Percentiles rank a stretch among this genome's conserved stretches.
These are phyloP conservation scores for Cyanoliseus patagonus DNA, from an alignment of 2,113 vertebrate genomes.

Conservation along the genomic window DNA sequence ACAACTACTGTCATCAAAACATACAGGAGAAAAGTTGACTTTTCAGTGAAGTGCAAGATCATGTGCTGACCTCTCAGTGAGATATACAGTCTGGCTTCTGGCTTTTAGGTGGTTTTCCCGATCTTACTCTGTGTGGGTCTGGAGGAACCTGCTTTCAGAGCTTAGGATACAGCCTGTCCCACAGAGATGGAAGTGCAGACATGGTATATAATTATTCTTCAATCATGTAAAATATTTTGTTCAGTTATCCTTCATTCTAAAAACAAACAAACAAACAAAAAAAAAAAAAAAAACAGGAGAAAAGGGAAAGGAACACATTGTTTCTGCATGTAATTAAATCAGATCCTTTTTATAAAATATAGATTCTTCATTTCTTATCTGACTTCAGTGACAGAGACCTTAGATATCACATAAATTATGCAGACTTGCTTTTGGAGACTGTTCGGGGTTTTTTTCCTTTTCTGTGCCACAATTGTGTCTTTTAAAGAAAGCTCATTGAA, in stretches of 20 bases:
- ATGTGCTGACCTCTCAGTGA: neutral
- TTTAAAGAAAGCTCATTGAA: neutral
- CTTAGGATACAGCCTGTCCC: neutral
- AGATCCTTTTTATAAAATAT: neutral
- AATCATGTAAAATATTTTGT: neutral
- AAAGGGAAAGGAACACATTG: fast-evolving
- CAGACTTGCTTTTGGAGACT: neutral
- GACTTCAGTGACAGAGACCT: neutral
- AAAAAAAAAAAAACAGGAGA: neutral
- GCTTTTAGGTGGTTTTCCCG: fast-evolving
- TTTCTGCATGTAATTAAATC: neutral
- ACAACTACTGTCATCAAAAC: neutral
- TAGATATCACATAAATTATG: neutral
- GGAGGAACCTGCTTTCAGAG: neutral
- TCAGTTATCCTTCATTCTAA: neutral
- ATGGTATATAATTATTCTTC: neutral
- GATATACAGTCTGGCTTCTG: neutral
- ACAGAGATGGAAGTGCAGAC: neutral
- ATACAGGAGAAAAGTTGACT: neutral
- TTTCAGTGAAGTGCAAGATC: neutral
- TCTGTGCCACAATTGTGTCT: neutral
- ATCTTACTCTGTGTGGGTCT: neutral
- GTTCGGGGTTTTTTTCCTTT: fast-evolving
- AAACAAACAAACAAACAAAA: neutral
- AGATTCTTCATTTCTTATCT: neutral